Base-by-base conservation (phyloP, 2,113 vertebrate genomes). In the Nematolebias whitei region DNA sequence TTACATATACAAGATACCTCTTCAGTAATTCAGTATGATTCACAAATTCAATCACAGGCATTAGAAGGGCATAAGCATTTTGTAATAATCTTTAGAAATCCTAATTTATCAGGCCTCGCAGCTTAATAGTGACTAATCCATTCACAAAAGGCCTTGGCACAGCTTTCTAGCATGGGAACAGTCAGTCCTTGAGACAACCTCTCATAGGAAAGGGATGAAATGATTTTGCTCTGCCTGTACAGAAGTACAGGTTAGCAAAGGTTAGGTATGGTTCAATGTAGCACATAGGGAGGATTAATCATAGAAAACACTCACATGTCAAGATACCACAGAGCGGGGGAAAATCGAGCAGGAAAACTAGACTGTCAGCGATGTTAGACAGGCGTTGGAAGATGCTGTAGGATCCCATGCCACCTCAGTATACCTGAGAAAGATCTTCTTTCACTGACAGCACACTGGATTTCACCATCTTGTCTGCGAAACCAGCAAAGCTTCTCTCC, bases 81-180 rank as follows among this genome's bases (percentile, higher is more conserved):
- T 88, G 87, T 90, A 90, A 86, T 91, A 90, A 90, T 88, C 87
- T 90, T 87, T 89, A 87, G 88, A 90, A 92, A 89, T 89, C 87
- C 89, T 90, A 85, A 90, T 89, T 90, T 88, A 91, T 91, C 89
- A 88, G 87, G 78, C 85, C 87, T 78, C 5, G 68, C 83, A 88
- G 90, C 87, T 90, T 91, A 84, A 89, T 90, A 79, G 87, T 88
- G 84, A 87, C 82, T 88, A 91, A 92, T 92, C 90, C 87, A 89
- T 85, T 82, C 77, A 87, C 87, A 90, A 90, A 89, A 87, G 85
- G 89, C 80, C 88, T 86, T 80, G 82, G 87, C 87, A 87, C 72
- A 86, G 88, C 81, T 77, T 80, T 85, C 74, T 55, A 86, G 86
- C 88, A 83, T 85, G 85, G 81, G 82, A 90, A 87, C 87, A 75